Conservation (phyloP, 1,140 invertebrate genomes). For the Drosophila albomicans region DNA sequence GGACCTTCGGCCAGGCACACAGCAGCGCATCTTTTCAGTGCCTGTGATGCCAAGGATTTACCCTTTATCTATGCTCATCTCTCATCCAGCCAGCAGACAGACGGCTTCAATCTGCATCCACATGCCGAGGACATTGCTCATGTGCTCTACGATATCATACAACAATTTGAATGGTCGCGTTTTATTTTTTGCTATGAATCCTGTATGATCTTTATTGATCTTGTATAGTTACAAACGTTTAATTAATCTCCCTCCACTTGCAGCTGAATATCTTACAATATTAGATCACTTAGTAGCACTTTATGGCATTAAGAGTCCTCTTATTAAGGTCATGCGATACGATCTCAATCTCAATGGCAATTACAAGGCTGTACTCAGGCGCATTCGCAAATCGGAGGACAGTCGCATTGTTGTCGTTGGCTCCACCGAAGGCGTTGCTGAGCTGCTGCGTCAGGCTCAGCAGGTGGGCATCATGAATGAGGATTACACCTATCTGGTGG, state of each 20-base stretch:
- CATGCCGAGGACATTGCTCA: slow-evolving; percentile 90
- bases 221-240: too few species aligned
- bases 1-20: slow-evolving; percentile 90
- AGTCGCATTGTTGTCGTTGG: slow-evolving; percentile 92
- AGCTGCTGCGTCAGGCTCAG: slow-evolving; percentile 90
- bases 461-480: slow-evolving; percentile 94
- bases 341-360: slow-evolving; percentile 85
- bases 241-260: not conserved
- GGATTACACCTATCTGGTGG: slow-evolving; percentile 91
- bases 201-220: slow-evolving; percentile 27
- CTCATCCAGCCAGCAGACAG: slow-evolving; percentile 86
- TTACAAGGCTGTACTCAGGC: slow-evolving; percentile 85
- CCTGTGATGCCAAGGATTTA: slow-evolving; percentile 94
- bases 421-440: slow-evolving; percentile 87
- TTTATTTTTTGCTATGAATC: slow-evolving; percentile 95
- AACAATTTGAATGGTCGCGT: slow-evolving; percentile 91
- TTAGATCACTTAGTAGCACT: slow-evolving; percentile 91
- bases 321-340: slow-evolving; percentile 87
- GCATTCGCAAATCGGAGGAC: slow-evolving; percentile 87
- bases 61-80: slow-evolving; percentile 92
- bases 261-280: slow-evolving; percentile 88
- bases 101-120: slow-evolving; percentile 93
- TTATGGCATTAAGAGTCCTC: slow-evolving; percentile 86
- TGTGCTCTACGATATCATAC: slow-evolving; percentile 91
- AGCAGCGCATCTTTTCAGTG: slow-evolving; percentile 92